A percentile compares a stretch with the other conserved stretches of the same genome.
Conservation (phyloP, 1,140 invertebrate genomes). For the Dendroctonus ponderosae region DNA sequence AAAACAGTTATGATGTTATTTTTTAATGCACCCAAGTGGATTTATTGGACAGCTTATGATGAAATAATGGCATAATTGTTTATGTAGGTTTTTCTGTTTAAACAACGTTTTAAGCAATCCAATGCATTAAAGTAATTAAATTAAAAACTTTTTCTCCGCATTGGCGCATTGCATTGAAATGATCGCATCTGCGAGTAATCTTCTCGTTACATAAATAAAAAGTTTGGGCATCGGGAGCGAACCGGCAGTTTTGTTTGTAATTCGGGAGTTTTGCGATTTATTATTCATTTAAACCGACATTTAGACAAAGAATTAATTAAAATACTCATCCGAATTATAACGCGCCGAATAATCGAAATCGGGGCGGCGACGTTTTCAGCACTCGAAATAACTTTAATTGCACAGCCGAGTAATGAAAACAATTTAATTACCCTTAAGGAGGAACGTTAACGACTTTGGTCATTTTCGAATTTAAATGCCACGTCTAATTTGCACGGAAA, state of each 20-base stretch:
- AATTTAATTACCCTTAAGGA: conserved; percentile 3
- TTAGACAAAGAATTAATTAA: conserved; percentile 22
- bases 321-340: conserved; percentile 13
- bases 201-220: no score
- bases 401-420: neutral
- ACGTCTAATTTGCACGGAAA: neutral
- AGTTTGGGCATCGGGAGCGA: no score
- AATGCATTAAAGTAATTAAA: no score
- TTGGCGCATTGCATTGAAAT: no score
- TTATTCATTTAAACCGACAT: conserved; percentile 16
- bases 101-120: no score
- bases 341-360: conserved; percentile 15
- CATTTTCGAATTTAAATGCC: conserved; percentile 11
- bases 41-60: no score
- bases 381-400: conserved; percentile 12
- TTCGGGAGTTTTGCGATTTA: conserved; percentile 9
- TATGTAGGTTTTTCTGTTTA: no score
- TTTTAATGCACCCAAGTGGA: no score
- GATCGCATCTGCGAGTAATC: no score
- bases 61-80: no score
- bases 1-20: no score
- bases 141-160: no score
- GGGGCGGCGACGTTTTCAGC: neutral
- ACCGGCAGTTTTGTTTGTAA: conserved; percentile 2
- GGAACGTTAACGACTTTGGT: conserved; percentile 12